Base-by-base conservation (phyloP, 92 coral and sea anemone genomes). In the Parazoanthus darwini region DNA sequence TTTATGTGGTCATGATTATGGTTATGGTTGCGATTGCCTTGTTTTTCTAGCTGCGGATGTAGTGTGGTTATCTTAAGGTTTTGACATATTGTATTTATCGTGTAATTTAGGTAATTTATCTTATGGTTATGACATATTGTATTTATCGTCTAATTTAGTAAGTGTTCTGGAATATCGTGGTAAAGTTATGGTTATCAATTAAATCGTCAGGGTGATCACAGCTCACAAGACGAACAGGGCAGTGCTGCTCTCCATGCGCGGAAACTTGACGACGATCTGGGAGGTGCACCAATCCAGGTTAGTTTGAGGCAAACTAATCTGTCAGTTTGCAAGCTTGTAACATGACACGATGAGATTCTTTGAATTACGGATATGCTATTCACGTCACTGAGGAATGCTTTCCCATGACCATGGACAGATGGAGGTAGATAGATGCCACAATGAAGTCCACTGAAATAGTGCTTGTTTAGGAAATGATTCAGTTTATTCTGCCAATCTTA, bases 151-250 rank as follows among this genome's bases (percentile, higher is more conserved):
- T 51, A 51, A 11, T 51, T 51, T 13, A 51, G 16, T 15, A 9
- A 9, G 16, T 13, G 58, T 0, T 13, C 1, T 13, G 7, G 58
- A 51, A 10, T 51, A 51, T 51, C 15, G 10, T 51, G 58, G 14
- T 54, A 51, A 8, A 11, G 58, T 11, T 54, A 54, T 54, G 2
- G 59, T 54, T 54, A 14, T 54, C 18, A 54, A 5, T 76, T 48
- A 1, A 68, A 18, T n/a, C 59, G 50, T n/a, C 89, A 96, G 98
- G 98, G 98, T 72, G 91, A 94, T 79, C 97, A 96, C 22, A 88
- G 94, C 82, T 81, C 90, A 13, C 82, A 78, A 44, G 91, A 88
- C 48, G 96, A 94, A 50, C 93, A 90, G 79, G 98, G 96, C 26
- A 88, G 94, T 10, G 96, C 97, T 2, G 93, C 97, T 22, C 77